Conservation (phyloP, 2,888 invertebrate genomes). For the Cerceris rybyensis region DNA sequence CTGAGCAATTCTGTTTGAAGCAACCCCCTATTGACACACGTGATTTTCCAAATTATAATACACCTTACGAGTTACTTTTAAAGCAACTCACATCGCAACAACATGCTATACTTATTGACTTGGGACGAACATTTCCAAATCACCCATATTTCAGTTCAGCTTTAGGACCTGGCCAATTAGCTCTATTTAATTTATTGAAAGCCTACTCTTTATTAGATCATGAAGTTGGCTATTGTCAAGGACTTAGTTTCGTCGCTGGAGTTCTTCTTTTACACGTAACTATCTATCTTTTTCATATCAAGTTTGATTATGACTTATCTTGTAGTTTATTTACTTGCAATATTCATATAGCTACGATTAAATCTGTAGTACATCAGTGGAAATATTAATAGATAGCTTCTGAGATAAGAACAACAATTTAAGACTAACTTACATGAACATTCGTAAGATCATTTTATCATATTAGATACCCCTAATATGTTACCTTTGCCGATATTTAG, state of each 20-base stretch:
- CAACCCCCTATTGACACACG: conserved; percentile 88
- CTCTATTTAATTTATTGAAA: conserved; percentile 96
- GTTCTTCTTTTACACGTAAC: conserved; percentile 94
- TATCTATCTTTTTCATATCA: background rate
- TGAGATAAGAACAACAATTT: no score
- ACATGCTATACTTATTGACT: conserved; percentile 97
- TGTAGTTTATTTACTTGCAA: no score
- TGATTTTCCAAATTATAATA: conserved; percentile 89
- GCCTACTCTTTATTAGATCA: conserved; percentile 97
- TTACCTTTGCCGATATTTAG: no score
- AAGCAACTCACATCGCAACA: conserved; percentile 96
- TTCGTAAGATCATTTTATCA: no score
- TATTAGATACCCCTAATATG: no score
- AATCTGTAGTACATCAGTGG: no score
- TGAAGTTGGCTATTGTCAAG: conserved; percentile 98
- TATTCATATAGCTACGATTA: no score
- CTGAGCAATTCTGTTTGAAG: conserved; percentile 90
- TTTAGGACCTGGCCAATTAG: conserved; percentile 95
- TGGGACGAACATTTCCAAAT: conserved; percentile 96
- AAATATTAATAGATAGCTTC: no score
- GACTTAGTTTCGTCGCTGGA: conserved; percentile 97
- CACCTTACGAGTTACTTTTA: conserved; percentile 90
- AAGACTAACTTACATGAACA: no score
- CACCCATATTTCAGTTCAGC: conserved; percentile 96
- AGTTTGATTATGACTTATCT: no score